A percentile compares a stretch with the other conserved stretches of the same genome.
phyloP scores from a whole-genome alignment of 1,140 invertebrate species.

The Steinernema feltiae region DNA sequence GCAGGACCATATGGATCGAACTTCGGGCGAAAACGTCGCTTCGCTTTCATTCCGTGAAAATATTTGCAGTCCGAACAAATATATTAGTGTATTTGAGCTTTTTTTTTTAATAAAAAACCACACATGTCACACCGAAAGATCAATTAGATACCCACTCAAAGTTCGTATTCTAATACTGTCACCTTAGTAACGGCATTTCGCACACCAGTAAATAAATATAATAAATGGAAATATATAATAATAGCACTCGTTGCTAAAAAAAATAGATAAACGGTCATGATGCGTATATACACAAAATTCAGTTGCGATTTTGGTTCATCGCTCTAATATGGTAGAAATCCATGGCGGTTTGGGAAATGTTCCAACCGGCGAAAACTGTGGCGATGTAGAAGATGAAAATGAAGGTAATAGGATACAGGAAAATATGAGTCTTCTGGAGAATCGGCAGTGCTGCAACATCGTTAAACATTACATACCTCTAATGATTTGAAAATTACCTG shows the following conservation, averaged over 20 bases:
- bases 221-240: too few species aligned
- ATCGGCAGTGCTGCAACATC: slow-evolving; percentile 73
- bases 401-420: slow-evolving; percentile 77
- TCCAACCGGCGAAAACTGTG: slow-evolving; percentile 66
- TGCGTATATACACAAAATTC: neutral
- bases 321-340: slow-evolving; percentile 68
- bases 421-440: slow-evolving; percentile 76
- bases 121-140: neutral
- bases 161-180: too few species aligned
- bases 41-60: neutral
- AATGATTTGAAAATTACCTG: slow-evolving; percentile 66
- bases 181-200: too few species aligned
- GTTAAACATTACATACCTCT: slow-evolving; percentile 15
- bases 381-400: slow-evolving; percentile 74
- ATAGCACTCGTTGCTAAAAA: neutral
- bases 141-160: neutral
- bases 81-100: neutral
- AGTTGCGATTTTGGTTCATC: neutral
- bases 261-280: neutral
- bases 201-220: too few species aligned
- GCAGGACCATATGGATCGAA: neutral
- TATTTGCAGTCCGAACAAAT: neutral
- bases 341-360: slow-evolving; percentile 69
- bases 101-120: too few species aligned
- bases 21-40: neutral